A percentile compares a stretch with the other conserved stretches of the same genome.
Conservation (phyloP, 2,113 vertebrate genomes). For the Ceuthmochares aereus region DNA sequence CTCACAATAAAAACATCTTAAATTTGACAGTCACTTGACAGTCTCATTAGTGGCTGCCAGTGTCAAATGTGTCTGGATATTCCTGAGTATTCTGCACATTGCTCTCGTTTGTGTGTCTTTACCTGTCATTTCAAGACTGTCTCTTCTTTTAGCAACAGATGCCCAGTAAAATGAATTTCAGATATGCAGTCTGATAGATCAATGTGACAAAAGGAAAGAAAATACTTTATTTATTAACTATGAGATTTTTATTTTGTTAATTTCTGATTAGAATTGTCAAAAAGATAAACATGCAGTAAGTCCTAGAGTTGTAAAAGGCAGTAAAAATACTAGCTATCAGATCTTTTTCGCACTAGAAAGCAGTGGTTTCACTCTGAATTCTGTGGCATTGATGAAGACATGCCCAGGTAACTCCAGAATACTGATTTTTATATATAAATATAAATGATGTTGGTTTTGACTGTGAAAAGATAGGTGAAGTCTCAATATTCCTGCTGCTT, state of each 20-base stretch:
- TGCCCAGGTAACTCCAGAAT: constrained; percentile 85
- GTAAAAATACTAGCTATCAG: not conserved
- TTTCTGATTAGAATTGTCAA: not conserved
- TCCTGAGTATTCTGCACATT: not conserved
- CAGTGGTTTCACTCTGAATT: not conserved
- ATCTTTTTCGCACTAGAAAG: not conserved
- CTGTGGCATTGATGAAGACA: constrained; percentile 83
- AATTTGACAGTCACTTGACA: not conserved
- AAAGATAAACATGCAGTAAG: not conserved
- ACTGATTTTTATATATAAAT: not conserved
- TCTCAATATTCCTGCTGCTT: not conserved
- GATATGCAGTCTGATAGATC: not conserved
- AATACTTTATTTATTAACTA: not conserved
- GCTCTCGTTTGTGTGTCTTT: not conserved
- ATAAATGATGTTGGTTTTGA: not conserved
- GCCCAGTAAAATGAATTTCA: not conserved
- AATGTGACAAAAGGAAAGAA: not conserved
- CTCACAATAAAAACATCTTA: constrained; percentile 27
- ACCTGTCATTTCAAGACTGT: not conserved
- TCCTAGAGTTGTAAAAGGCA: not conserved
- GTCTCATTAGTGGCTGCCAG: not conserved
- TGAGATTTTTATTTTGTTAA: not conserved
- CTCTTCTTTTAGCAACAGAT: not conserved
- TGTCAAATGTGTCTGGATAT: not conserved
- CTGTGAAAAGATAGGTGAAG: not conserved